phyloP scores from a whole-genome alignment of 2,888 invertebrate species.

The Chymomyza fuscimana region DNA sequence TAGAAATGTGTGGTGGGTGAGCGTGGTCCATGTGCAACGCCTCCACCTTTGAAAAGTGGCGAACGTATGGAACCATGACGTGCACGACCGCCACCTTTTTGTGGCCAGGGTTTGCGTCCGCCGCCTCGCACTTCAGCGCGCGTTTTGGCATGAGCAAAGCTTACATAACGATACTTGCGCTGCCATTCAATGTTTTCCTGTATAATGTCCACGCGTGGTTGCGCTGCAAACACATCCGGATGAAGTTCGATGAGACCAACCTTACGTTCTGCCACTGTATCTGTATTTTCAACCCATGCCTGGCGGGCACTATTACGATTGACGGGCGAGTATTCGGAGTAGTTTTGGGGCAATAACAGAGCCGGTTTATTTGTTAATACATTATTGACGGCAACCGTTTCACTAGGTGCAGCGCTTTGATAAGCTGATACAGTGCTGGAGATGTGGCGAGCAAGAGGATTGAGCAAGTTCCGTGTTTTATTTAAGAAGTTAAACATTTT shows the following conservation, averaged over 20 bases:
- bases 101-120: conserved; percentile 97
- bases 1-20: conserved; percentile 95
- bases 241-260: conserved; percentile 93
- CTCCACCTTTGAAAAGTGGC: conserved; percentile 92
- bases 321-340: conserved; percentile 49
- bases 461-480: conserved; percentile 59
- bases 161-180: conserved; percentile 88
- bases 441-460: conserved; percentile 53
- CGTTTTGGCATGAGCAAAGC: conserved; percentile 88
- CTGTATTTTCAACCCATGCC: conserved; percentile 92
- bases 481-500: conserved; percentile 73
- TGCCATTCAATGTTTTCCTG: conserved; percentile 94
- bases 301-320: conserved; percentile 81
- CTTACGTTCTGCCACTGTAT: conserved; percentile 87
- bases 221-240: conserved; percentile 90
- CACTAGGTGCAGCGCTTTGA: conserved; percentile 26
- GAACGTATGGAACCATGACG: conserved; percentile 96
- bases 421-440: conserved; percentile 19
- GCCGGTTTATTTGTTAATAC: conserved; percentile 27
- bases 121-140: conserved; percentile 94
- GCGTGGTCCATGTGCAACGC: conserved; percentile 93
- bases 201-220: conserved; percentile 92
- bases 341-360: conserved; percentile 68
- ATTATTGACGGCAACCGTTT: conserved; percentile 12
- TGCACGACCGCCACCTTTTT: conserved; percentile 94